Evolutionary conservation across 2,888 invertebrate species (phyloP), one percentile per base, ranked within the genome.

Genomic region (Phorcus lineatus): DNA sequence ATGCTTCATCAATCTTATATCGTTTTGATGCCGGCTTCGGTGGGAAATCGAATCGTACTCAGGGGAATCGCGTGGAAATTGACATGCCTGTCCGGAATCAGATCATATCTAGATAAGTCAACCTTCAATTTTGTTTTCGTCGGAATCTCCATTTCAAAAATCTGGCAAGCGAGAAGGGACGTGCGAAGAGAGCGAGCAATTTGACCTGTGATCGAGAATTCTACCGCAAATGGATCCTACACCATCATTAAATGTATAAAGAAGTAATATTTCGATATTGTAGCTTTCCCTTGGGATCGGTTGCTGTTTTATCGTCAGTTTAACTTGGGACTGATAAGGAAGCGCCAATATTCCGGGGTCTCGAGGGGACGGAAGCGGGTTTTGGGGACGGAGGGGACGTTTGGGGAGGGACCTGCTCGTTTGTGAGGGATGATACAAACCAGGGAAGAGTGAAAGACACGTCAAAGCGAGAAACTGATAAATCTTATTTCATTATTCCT

Each of bases 71-170:
- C 78, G 78, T 67, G 78, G 81, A 79, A 81, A 79, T 79, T 81
- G 81, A 79, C 81, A 81, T 79, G 75, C 78, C 75, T 75, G 83
- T 80, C 81, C 74, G 74, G 77, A 78, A 62, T 78, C 77, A 83
- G 89, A 89, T 88, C 85, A 80, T 83, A 84, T 86, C 86, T 83
- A 86, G 89, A 89, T 89, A 89, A 86, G 81, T 81, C 75, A 76
- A 77, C 84, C 86, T 88, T 89, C 87, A 87, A 88, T 89, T 88
- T 87, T 86, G 85, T 74, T 74, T 74, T 74, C 74, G 74, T 74
- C 74, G 52, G 52, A 74, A 74, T 74, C 74, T 40, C 74, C 74
- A 74, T 74, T 74, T 74, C 74, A 74, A 74, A 74, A 74, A 74
- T 74, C 74, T 74, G 74, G 47, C 28, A 52, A 24, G 40, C 24